Conservation (phyloP, 2,888 invertebrate species). For the Athalia cordata region DNA sequence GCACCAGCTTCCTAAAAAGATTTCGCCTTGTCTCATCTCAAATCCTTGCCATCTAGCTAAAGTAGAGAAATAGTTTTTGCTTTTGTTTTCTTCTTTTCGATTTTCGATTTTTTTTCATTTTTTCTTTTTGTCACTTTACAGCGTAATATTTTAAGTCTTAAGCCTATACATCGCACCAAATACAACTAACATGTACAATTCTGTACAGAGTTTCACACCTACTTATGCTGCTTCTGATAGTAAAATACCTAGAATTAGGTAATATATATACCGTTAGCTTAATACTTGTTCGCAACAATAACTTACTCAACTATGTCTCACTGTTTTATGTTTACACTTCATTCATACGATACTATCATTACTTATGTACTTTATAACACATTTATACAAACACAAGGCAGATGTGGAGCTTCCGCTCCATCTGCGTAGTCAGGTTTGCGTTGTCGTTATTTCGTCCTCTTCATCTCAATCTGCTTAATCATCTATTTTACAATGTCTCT, state of each 20-base stretch:
- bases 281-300: conserved; percentile 42
- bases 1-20: conserved; percentile 22
- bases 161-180: conserved; percentile 45
- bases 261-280: conserved; percentile 33
- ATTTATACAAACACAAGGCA: conserved; percentile 40
- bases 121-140: conserved; percentile 47
- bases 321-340: conserved; percentile 36
- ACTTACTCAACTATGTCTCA: conserved; percentile 42
- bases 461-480: neutral
- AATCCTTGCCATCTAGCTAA: conserved; percentile 48
- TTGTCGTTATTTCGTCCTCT: conserved; percentile 18
- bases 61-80: conserved; percentile 64
- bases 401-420: conserved; percentile 18
- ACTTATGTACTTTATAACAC: conserved; percentile 22
- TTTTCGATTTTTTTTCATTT: conserved; percentile 50
- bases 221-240: conserved; percentile 36
- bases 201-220: conserved; percentile 47
- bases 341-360: conserved; percentile 32
- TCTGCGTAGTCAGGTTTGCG: conserved; percentile 36
- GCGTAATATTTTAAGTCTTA: conserved; percentile 54
- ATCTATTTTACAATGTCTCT: conserved; percentile 30
- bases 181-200: conserved; percentile 46
- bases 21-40: conserved; percentile 37
- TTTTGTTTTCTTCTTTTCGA: conserved; percentile 52
- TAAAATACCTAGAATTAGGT: conserved; percentile 41